Evolutionary conservation across 2,797 vertebrate species (phyloP).

Genomic region (Lacerta agilis): DNA sequence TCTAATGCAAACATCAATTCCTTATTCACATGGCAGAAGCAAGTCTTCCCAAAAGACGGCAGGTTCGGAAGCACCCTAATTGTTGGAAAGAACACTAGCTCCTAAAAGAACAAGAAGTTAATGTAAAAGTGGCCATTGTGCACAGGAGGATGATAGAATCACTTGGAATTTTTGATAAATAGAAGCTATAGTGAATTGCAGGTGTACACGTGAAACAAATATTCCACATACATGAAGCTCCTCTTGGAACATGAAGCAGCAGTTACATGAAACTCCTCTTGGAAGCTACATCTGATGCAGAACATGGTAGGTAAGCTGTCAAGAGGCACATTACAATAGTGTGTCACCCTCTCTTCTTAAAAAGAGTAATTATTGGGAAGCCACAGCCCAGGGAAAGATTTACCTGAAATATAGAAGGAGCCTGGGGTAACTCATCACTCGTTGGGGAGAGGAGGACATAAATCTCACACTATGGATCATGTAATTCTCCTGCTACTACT

Average conservation of each 20-base stretch:
- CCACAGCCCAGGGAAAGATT: not conserved
- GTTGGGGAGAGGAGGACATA: not conserved
- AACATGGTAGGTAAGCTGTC: not conserved
- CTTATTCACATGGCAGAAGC: not conserved
- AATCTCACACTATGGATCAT: not conserved
- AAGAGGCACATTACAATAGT: not conserved
- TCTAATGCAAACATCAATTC: not conserved
- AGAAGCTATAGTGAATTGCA: not conserved
- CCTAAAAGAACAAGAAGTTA: not conserved
- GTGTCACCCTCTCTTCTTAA: not conserved
- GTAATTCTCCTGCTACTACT: not conserved
- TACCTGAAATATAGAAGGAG: not conserved
- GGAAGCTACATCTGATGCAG: not conserved
- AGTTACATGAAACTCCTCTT: too few species aligned
- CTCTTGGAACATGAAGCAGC: not conserved
- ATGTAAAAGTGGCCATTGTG: not conserved
- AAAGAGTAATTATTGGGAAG: not conserved
- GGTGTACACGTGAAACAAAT: not conserved
- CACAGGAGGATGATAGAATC: not conserved
- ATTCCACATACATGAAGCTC: not conserved
- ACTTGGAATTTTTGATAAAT: not conserved
- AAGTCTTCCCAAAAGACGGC: not conserved
- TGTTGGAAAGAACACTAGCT: not conserved
- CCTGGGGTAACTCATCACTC: not conserved
- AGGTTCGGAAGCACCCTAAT: not conserved